Evolutionary conservation across 1,140 invertebrate species (phyloP).

Genomic region (Drosophila setifemur): DNA sequence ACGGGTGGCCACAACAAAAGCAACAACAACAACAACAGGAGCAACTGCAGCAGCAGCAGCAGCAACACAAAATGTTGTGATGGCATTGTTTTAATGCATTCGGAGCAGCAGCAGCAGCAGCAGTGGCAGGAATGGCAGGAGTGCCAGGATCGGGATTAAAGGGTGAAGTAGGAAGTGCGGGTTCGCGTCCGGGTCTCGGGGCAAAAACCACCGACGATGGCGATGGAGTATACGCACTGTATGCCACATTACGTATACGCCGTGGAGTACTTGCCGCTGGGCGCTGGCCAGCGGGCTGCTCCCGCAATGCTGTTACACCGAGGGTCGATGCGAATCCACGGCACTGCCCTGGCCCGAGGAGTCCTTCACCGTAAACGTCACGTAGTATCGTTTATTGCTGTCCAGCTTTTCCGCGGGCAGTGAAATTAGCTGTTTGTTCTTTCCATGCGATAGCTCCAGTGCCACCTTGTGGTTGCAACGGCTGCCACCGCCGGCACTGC

Average conservation of each 20-base stretch:
- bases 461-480: constrained; percentile 84
- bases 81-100: constrained; percentile 80
- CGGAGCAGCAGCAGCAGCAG: constrained; percentile 47
- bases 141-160: background rate
- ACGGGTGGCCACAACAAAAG: constrained; percentile 54
- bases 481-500: constrained; percentile 10
- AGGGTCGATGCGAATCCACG: constrained; percentile 44
- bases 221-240: constrained; percentile 32
- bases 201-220: constrained; percentile 5
- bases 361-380: constrained; percentile 93
- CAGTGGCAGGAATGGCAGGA: background rate
- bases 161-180: no score
- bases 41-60: background rate
- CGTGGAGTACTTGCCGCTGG: constrained; percentile 51
- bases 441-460: constrained; percentile 90
- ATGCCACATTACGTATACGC: constrained; percentile 60
- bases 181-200: no score
- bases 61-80: constrained; percentile 64
- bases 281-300: no score
- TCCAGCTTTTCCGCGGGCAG: constrained; percentile 92
- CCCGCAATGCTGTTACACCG: constrained; percentile 28
- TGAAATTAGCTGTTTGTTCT: constrained; percentile 91
- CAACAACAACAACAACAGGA: background rate
- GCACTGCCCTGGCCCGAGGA: constrained; percentile 49
- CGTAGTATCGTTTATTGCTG: constrained; percentile 93